Evolutionary conservation across 1,140 invertebrate genomes (phyloP), one percentile per base, ranked within the genome.

Genomic region (Rhopalosiphum maidis): DNA sequence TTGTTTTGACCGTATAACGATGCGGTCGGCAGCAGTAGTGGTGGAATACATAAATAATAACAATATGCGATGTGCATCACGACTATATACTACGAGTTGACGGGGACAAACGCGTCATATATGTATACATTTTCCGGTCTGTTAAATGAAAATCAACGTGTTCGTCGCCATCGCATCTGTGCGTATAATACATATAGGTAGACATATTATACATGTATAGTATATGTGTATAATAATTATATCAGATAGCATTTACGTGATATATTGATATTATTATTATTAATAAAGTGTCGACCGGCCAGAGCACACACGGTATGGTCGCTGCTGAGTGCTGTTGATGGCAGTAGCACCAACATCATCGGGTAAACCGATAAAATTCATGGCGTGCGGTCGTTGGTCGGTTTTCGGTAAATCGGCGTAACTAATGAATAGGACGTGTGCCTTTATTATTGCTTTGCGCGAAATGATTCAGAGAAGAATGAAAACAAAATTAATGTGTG

Each of bases 61-160:
- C 60, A 77, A n/a, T 77, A n/a, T 35, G 60, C n/a, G 60, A 77
- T 77, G 60, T 18, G n/a, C 30, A 77, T 77, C 30, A 77, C n/a
- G 30, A 77, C 60, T 77, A 68, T 55, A 60, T 60, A 55, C 6
- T 25, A 60, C 55, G 25, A 30, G 9, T 18, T 77, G 60, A 77
- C 15, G 15, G n/a, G 30, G 15, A 77, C 60, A 15, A 15, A 83
- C 77, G 35, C 6, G 30, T 86, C 25, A 21, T 86, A 86, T 35
- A 51, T 51, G 30, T 46, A 35, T 25, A 43, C n/a, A 86, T 93
- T 93, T 93, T 93, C 48, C 48, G 91, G 82, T 93, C 91, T 91
- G 90, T 41, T 83, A 77, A 93, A 93, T 85, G 82, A 86, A 93
- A 93, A 93, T 93, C 37, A 23, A 48, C 25, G 82, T 85, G 91